These are phyloP conservation scores for Phlogophora meticulosa DNA, from an alignment of 2,888 invertebrate genomes.

Conservation along the genomic window DNA sequence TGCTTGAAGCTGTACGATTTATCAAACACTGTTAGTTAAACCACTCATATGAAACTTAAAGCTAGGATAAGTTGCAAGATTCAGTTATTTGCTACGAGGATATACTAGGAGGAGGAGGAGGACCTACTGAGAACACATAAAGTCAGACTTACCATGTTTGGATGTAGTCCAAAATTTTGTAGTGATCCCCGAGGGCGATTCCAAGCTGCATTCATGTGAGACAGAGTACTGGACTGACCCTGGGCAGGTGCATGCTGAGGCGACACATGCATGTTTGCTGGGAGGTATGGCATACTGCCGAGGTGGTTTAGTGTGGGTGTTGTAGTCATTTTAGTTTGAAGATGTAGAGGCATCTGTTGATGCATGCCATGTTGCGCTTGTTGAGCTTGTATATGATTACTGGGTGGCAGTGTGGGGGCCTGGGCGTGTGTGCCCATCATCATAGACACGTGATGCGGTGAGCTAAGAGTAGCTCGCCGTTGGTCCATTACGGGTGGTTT, in stretches of 20 bases:
- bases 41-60: not conserved
- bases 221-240: conserved; percentile 75
- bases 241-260: conserved; percentile 69
- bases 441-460: conserved; percentile 63
- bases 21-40: not conserved
- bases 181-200: conserved; percentile 79
- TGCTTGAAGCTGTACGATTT: not conserved
- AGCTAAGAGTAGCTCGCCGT: conserved; percentile 77
- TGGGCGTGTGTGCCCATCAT: conserved; percentile 57
- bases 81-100: too few species aligned
- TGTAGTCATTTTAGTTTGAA: conserved; percentile 74
- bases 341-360: conserved; percentile 72
- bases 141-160: conserved; percentile 73
- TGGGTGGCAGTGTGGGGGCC: conserved; percentile 13
- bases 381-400: conserved; percentile 72
- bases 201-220: conserved; percentile 79
- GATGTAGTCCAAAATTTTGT: conserved; percentile 80
- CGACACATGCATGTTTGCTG: conserved; percentile 75
- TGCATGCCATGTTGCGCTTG: conserved; percentile 53
- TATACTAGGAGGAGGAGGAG: too few species aligned
- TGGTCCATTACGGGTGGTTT: conserved; percentile 77
- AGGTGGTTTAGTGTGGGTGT: conserved; percentile 71
- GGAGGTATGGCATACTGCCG: conserved; percentile 85
- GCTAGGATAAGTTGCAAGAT: too few species aligned
- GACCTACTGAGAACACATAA: not conserved